A percentile compares a stretch with the other conserved stretches of the same genome.
These are phyloP conservation scores for Steinernema hermaphroditum DNA, from an alignment of 2,888 invertebrate genomes.

Conservation along the genomic window DNA sequence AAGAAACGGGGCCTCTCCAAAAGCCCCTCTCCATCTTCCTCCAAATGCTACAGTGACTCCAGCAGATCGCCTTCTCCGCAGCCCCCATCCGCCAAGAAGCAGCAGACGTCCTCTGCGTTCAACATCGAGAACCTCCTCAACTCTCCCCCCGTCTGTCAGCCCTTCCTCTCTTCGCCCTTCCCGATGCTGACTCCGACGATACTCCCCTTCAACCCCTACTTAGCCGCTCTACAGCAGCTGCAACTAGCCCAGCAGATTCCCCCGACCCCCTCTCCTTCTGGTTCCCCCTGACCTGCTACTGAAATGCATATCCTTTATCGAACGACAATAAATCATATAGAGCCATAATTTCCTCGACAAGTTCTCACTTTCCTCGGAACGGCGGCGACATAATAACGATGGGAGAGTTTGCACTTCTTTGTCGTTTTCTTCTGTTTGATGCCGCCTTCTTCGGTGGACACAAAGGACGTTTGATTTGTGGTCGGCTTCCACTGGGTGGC, in stretches of 20 bases:
- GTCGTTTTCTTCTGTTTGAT: background rate
- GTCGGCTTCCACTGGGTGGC: too few species aligned
- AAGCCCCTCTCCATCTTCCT: constrained; percentile 3
- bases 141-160: constrained; percentile 4
- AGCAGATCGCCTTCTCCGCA: constrained; percentile 15
- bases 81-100: background rate
- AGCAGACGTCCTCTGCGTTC: background rate
- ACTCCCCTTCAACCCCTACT: constrained; percentile 21
- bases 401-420: constrained; percentile 28
- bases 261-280: background rate
- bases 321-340: constrained; percentile 22
- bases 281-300: background rate
- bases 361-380: background rate
- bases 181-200: background rate
- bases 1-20: constrained; percentile 11
- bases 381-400: constrained; percentile 17
- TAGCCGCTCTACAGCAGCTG: background rate
- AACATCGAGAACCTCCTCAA: constrained; percentile 19
- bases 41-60: background rate
- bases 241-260: background rate
- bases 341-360: background rate
- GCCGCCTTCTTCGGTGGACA: too few species aligned
- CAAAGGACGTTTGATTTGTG: too few species aligned
- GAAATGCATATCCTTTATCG: background rate
- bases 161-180: background rate